Base-by-base conservation (phyloP, 2,888 invertebrate genomes). In the Leptinotarsa tumamoca region DNA sequence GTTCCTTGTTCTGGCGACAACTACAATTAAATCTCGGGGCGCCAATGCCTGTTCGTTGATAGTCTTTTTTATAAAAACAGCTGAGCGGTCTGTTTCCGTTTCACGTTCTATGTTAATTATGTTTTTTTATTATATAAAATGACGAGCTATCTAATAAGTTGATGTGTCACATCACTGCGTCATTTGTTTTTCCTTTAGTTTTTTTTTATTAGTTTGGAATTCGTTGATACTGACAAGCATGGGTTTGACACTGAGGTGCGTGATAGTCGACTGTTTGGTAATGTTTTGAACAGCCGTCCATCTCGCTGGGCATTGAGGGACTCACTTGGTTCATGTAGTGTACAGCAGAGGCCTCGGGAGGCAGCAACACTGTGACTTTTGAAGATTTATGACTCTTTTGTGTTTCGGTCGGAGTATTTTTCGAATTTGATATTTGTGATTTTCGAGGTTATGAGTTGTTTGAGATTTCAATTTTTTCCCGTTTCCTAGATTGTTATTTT, bases 1-100 rank as follows among this genome's bases (percentile, higher is more conserved):
- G 86, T 86, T 87, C 86, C 85, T 83, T 83, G 85, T 80, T 86
- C 86, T 87, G 87, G 87, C 85, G 87, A 84, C 78, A 73, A 78
- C 67, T 76, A 78, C 61, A 73, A 70, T 84, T 83, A 85, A 84
- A 85, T 84, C 84, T 84, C 83, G 84, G 86, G 87, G 86, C 85
- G 86, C 85, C 85, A 76, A 72, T 70, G 76, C 82, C 83, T 81
- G 78, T 71, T 82, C 82, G 82, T 83, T 83, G 75, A 80, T 80
- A 82, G 82, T 82, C 81, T 82, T 78, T 80, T 78, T 79, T 74
- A 68, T 73, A 69, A 23, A 68, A 23, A 58, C 23, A 51, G 70
- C 67, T 70, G 72, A 73, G 75, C 75, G 75, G 75, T 76, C 70
- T 76, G 75, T 76, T 72, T 76, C 75, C 75, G 76, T 67, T 78